Conservation (phyloP, 2,888 invertebrate species). For the Embidobia sp. region DNA sequence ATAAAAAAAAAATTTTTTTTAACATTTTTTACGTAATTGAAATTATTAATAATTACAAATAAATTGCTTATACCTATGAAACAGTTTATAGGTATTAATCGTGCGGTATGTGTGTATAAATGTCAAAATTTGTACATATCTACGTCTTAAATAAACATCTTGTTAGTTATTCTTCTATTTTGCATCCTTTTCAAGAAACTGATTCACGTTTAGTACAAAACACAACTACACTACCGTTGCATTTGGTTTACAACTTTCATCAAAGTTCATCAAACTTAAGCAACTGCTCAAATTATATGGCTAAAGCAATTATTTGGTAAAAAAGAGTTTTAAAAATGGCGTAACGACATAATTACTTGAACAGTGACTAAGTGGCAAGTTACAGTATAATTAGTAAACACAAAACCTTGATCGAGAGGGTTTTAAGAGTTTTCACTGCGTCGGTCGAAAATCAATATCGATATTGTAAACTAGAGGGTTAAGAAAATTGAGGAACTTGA, state of each 20-base stretch:
- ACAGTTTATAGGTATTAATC: too few species aligned
- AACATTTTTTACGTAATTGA: too few species aligned
- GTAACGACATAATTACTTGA: slow-evolving; percentile 39
- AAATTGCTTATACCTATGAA: too few species aligned
- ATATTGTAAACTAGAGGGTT: background rate
- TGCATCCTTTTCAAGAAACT: background rate
- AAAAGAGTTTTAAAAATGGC: slow-evolving; percentile 8
- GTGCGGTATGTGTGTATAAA: too few species aligned
- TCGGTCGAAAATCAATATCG: slow-evolving; percentile 33
- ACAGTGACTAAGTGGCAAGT: slow-evolving; percentile 53
- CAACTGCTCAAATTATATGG: slow-evolving; percentile 15
- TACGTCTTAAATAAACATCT: too few species aligned
- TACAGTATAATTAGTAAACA: slow-evolving; percentile 60
- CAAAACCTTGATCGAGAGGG: slow-evolving; percentile 23
- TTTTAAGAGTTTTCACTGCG: slow-evolving; percentile 15
- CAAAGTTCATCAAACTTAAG: slow-evolving; percentile 10
- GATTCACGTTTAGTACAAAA: slow-evolving; percentile 9
- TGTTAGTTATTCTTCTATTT: too few species aligned
- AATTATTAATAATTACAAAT: too few species aligned
- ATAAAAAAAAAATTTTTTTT: too few species aligned
- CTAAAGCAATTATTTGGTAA: too few species aligned
- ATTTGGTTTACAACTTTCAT: slow-evolving; percentile 6
- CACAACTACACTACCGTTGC: background rate
- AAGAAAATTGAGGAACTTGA: background rate
- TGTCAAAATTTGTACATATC: too few species aligned